Evolutionary conservation across 1,140 invertebrate species (phyloP), one percentile per base, ranked within the genome.

Genomic region (Periplaneta americana): DNA sequence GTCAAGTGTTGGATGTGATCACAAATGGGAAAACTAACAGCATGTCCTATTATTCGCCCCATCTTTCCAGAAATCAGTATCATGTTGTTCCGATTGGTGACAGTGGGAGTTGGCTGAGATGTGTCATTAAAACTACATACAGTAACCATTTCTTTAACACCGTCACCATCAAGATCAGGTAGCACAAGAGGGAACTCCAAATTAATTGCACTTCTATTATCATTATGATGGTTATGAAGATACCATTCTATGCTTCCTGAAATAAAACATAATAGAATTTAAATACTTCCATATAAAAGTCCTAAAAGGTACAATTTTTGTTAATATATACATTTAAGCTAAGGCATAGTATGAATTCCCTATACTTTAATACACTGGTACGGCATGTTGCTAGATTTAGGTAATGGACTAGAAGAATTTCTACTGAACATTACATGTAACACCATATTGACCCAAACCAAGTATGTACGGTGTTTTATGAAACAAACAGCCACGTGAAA

Each of bases 141-240:
- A 77, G 90, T 91, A 18, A 95, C 85, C 36, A 96, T 87, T 84
- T 95, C 95, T 84, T 91, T 89, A 1, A 94, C 89, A 78, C 90
- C 90, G 88, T 96, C 94, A 3, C 90, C 90, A 87, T 95, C 91
- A 33, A 95, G 87, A 86, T 96, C 95, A 36, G 93, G 91, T 75
- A 95, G 84, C n/a, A 93, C 85, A 18, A 94, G 85, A 1, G 94
- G 94, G 84, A 95, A 92, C 84, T 93, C 92, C 33, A 93, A 88
- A 84, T 88, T 82, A 86, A 89, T 32, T 84, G 88, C 84, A 90
- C 90, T 91, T 84, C 91, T 91, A 93, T 93, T 94, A 81, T 91
- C 89, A 83, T 91, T 90, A 75, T 89, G 90, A 0, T 81, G 66
- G 32, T 31, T 81, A 17, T 82, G 81, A 22, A 82, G 57, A 28